A percentile compares a stretch with the other conserved stretches of the same genome.
Conservation (phyloP, 2,888 invertebrate genomes). For the Clitarchus hookeri region DNA sequence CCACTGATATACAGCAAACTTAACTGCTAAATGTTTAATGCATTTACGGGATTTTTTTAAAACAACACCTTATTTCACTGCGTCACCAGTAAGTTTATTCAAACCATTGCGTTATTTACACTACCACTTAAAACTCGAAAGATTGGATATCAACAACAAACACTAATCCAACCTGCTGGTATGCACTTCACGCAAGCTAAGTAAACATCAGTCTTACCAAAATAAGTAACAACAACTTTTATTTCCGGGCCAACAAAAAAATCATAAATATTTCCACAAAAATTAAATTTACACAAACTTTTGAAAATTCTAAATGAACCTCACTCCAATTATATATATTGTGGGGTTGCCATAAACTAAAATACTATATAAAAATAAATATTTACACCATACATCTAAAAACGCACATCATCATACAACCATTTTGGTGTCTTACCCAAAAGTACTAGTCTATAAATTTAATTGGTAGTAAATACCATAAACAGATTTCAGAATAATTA, state of each 20-base stretch:
- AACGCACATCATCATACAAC: background rate
- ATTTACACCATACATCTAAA: background rate
- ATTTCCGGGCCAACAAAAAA: background rate
- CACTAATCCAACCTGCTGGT: background rate
- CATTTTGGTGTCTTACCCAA: background rate
- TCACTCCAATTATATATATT: background rate
- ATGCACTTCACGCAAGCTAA: background rate
- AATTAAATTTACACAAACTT: background rate
- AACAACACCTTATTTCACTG: too few species aligned
- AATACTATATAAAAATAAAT: background rate
- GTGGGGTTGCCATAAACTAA: background rate
- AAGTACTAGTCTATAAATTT: background rate
- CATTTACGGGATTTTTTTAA: too few species aligned
- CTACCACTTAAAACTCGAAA: background rate
- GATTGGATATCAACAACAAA: constrained; percentile 9
- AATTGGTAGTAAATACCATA: background rate
- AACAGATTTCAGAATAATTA: too few species aligned
- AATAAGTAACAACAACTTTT: background rate
- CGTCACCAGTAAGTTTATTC: background rate
- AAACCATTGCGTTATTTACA: constrained; percentile 6
- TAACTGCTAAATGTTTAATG: too few species aligned
- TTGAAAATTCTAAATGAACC: background rate
- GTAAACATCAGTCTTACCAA: background rate
- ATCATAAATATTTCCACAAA: background rate
- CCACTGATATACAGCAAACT: too few species aligned